Evolutionary conservation across 2,888 invertebrate species (phyloP), one percentile per base, ranked within the genome.

Genomic region (Synanthedon tipuliformis): DNA sequence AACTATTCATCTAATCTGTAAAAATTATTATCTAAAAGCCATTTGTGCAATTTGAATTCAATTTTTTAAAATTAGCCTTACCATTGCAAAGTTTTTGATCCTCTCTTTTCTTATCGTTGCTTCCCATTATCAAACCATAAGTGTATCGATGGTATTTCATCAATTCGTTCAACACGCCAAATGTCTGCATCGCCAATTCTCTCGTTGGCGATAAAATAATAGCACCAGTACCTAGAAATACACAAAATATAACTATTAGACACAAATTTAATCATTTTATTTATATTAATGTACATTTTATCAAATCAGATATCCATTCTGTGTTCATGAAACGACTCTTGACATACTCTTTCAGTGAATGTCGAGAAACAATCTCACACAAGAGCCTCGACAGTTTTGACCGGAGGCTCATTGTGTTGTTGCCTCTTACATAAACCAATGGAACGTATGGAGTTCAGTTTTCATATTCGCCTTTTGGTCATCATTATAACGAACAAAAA

Each of bases 171-270:
- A 99, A 80, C 0, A 99, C 98, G 51, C 97, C 97, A 89, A 96
- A 99, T 0, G 97, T 99, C 82, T 99, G 98, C 96, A 99, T 97
- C 0, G 97, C 94, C 69, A 99, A 89, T 78, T 99, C 99, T 68
- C 99, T 89, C 1, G 99, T 99, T 0, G 99, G 99, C 1, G 98
- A 98, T 60, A 99, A 93, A 51, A 99, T 92, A 48, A 99, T 92
- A 27, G 94, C 94, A 15, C 98, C 98, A 55, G 98, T 97, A 53
- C 95, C 94, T 93, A 58, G 48, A 72, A 65, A 52, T 13, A 50
- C 40, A 16, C 8, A 45, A 49, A 51, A 50, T 40, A 40, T 52
- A 34, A 49, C 2, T 0, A 12, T 12, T 12, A n/a, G 8, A 13
- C 18, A 50, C 3, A 49, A 49, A 27, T 45, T 45, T 45, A 13